phyloP scores from a whole-genome alignment of 2,113 vertebrate species.

The Phalacrocorax pelagicus region DNA sequence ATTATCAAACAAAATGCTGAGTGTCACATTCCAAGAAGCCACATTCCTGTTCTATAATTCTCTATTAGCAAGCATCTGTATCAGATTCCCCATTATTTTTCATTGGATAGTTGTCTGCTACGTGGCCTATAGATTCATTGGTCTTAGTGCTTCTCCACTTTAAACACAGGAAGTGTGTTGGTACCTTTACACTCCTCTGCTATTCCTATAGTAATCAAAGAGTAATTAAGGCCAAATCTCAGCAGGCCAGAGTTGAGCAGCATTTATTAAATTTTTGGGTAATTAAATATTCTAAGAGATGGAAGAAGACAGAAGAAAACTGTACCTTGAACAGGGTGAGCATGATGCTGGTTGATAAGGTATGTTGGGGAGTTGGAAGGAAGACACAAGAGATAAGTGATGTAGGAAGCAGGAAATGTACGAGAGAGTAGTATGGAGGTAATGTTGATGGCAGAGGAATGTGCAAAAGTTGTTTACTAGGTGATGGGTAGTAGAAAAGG shows the following conservation, averaged over 20 bases:
- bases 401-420: not conserved
- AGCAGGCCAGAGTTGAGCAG: not conserved
- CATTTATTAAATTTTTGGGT: not conserved
- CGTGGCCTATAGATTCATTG: not conserved
- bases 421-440: not conserved
- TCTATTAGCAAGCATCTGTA: not conserved
- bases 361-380: not conserved
- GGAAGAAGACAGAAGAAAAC: not conserved
- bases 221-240: not conserved
- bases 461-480: not conserved
- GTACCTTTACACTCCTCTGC: not conserved
- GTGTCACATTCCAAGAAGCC: not conserved
- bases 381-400: not conserved
- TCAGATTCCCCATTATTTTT: not conserved
- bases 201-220: not conserved
- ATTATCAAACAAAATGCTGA: not conserved
- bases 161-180: not conserved
- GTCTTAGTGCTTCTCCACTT: not conserved
- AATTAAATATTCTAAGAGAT: not conserved
- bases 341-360: not conserved
- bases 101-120: not conserved
- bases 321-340: not conserved
- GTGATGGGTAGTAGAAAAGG: not conserved
- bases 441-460: not conserved
- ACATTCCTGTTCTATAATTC: not conserved